Conservation (phyloP, 1,140 invertebrate genomes). For the Conus ventricosus region DNA sequence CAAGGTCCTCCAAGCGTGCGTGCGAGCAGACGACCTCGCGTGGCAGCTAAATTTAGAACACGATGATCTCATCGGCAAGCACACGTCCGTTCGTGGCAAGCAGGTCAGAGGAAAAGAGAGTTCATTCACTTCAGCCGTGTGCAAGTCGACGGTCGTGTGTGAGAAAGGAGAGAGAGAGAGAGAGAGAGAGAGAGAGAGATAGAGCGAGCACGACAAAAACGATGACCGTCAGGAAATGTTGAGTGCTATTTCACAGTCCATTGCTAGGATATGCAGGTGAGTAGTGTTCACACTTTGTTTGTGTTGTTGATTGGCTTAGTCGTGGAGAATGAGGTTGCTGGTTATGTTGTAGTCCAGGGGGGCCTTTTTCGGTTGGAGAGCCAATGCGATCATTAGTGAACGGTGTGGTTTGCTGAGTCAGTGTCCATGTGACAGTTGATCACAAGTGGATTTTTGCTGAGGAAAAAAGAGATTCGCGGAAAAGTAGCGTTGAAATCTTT, state of each 20-base stretch:
- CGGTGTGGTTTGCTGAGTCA: neutral
- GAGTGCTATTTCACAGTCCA: neutral
- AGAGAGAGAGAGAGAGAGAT: neutral
- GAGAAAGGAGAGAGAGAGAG: neutral
- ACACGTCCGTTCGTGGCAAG: neutral
- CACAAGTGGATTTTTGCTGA: neutral
- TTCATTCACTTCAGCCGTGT: slow-evolving; percentile 29
- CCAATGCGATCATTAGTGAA: no score
- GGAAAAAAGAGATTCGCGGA: no score
- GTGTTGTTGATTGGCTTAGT: no score
- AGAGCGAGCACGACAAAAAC: neutral
- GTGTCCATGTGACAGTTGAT: neutral
- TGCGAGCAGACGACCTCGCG: slow-evolving; percentile 18
- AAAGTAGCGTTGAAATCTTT: no score
- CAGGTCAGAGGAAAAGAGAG: slow-evolving; percentile 14
- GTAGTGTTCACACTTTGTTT: no score
- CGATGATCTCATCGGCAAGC: slow-evolving; percentile 33
- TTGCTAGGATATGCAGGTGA: neutral
- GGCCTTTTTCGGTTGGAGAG: no score
- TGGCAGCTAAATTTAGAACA: slow-evolving; percentile 37
- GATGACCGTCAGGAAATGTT: neutral
- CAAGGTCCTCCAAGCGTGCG: neutral
- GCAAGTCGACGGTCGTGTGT: slow-evolving; percentile 18
- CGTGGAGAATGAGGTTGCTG: no score
- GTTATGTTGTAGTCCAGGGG: no score